A percentile compares a stretch with the other conserved stretches of the same genome.
phyloP scores from a whole-genome alignment of 2,888 invertebrate species.

The Myopa testacea region DNA sequence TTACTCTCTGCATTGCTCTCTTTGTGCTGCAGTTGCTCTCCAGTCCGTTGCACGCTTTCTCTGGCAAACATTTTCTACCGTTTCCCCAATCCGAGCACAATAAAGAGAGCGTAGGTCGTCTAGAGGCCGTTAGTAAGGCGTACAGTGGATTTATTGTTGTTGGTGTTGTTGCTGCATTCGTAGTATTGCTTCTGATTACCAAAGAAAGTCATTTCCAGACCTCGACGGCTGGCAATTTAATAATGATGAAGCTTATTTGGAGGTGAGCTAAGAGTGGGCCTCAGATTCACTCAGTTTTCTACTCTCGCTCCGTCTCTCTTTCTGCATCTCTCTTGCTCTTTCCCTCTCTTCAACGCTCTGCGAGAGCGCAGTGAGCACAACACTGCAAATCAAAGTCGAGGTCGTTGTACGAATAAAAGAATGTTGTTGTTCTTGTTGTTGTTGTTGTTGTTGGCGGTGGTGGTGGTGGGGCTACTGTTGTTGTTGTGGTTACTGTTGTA shows the following conservation, averaged over 20 bases:
- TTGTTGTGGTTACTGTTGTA: conserved; percentile 46
- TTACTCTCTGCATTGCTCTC: background rate
- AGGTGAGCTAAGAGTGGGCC: conserved; percentile 21
- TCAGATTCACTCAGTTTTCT: background rate
- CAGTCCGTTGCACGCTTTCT: conserved; percentile 7
- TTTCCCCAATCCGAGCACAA: background rate
- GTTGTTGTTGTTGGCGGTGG: conserved; percentile 31
- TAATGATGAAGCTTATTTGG: conserved; percentile 34
- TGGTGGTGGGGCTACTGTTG: conserved; percentile 47
- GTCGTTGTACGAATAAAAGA: conserved; percentile 67
- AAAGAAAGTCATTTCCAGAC: conserved; percentile 36
- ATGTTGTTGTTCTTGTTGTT: conserved; percentile 54
- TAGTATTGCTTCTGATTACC: conserved; percentile 25
- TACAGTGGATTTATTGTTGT: background rate
- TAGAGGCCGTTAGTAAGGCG: conserved; percentile 59
- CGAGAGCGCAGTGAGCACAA: conserved; percentile 42
- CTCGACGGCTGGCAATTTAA: background rate
- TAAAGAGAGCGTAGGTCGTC: conserved; percentile 61
- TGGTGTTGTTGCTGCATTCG: conserved; percentile 39
- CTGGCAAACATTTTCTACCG: conserved; percentile 10
- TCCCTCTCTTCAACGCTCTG: background rate
- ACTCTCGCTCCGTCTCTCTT: conserved; percentile 13
- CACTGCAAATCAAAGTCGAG: conserved; percentile 67
- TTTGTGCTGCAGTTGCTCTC: conserved; percentile 12
- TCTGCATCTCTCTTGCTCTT: conserved; percentile 7